Conservation (phyloP, 2,113 vertebrate genomes). For the Dendrocopos noguchii region DNA sequence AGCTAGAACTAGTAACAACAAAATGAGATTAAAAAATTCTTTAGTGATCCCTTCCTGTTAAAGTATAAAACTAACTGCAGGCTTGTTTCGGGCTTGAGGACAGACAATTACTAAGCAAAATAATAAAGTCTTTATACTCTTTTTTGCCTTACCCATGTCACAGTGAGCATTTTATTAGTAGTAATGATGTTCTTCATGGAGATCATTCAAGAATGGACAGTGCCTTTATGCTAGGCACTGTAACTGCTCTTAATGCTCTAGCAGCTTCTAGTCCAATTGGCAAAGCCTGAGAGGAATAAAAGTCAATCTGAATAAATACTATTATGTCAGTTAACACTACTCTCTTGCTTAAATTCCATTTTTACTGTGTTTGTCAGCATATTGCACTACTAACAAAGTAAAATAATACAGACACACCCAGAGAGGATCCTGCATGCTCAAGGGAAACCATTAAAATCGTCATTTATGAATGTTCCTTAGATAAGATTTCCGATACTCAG, state of each 20-base stretch:
- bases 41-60: neutral
- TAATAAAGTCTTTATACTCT: neutral
- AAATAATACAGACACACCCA: neutral
- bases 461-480: neutral
- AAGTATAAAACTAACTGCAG: neutral
- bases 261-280: neutral
- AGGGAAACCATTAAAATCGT: neutral
- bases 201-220: neutral
- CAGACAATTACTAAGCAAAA: neutral
- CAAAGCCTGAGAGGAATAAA: neutral
- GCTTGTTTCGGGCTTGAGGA: neutral
- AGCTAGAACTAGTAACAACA: neutral
- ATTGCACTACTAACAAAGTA: neutral
- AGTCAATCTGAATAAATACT: neutral
- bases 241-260: neutral
- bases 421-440: neutral
- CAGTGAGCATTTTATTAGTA: neutral
- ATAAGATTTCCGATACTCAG: neutral
- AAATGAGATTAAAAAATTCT: neutral
- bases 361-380: neutral
- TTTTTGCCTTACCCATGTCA: neutral
- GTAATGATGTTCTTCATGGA: neutral
- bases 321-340: neutral
- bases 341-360: neutral
- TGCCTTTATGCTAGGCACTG: neutral